Conservation (phyloP, 2,113 vertebrate species). For the Odocoileus virginianus region DNA sequence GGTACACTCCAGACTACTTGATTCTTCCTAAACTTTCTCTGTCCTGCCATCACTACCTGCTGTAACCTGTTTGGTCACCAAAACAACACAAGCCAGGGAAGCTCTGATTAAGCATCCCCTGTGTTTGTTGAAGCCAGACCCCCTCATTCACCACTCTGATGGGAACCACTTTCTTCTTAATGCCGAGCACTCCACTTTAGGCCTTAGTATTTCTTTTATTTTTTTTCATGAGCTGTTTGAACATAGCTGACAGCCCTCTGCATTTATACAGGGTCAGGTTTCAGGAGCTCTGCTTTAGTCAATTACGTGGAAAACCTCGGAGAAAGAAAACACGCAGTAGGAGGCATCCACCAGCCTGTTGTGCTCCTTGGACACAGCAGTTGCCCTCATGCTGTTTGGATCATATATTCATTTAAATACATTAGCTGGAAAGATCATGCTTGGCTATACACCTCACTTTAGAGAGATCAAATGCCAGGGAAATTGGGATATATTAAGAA, state of each 20-base stretch:
- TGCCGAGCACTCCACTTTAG: not conserved
- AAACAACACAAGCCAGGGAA: not conserved
- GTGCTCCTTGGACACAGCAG: not conserved
- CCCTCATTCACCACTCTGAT: not conserved
- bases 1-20: not conserved
- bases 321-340: not conserved
- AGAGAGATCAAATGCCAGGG: not conserved
- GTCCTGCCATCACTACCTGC: not conserved
- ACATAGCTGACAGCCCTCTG: not conserved
- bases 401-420: not conserved
- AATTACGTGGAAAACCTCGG: not conserved
- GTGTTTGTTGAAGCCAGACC: not conserved
- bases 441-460: not conserved
- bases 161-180: not conserved
- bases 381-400: conserved; percentile 2
- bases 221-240: not conserved
- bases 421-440: not conserved
- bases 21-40: not conserved
- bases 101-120: not conserved
- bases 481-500: not conserved
- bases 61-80: not conserved
- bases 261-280: not conserved
- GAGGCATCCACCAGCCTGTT: not conserved
- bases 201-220: not conserved
- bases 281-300: not conserved